Evolutionary conservation across 2,113 vertebrate species (phyloP), one percentile per base, ranked within the genome.

Genomic region (Spermophilus dauricus): DNA sequence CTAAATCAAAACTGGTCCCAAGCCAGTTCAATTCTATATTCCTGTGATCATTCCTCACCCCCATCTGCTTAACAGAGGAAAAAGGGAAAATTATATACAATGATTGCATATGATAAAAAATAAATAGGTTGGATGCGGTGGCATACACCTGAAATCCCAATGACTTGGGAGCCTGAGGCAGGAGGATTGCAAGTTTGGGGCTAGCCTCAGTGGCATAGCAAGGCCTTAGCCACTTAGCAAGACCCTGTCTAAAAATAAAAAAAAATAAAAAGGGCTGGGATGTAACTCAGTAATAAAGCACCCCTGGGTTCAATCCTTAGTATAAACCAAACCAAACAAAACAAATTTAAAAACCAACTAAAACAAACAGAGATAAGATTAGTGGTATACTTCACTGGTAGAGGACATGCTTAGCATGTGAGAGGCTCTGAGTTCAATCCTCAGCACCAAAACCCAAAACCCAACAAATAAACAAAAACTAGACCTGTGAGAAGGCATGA

Each of bases 61-160:
- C 4, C 37, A 51, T 58, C 65, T 92, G 56, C 30, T 91, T 58
- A 78, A 45, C 5, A 20, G 39, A 92, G n/a, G 81, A 94, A 84
- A 86, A 12, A 72, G 37, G 16, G 32, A 63, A 91, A 76, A 87
- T n/a, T 69, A 70, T 8, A 63, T 17, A 63, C 63, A 76, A 70
- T 37, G 20, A 69, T 67, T 80, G 32, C 56, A 86, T 78, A 91
- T 58, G 77, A 30, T 67, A 48, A 94, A 96, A 86, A 86, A 65
- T 24, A 65, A 45, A 42, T 12, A 84, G 61, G 3, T 28, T 11
- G 24, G 9, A 28, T 63, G 61, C 7, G 2, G 61, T 26, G 61
- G 61, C 26, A 11, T 11, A 63, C 24, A 63, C 61, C 24, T 63
- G 61, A 11, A 63, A 63, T 63, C 24, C 24, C 61, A 63, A 26